Evolutionary conservation across 2,797 vertebrate genomes (phyloP), one percentile per base, ranked within the genome.

Genomic region (Thaleichthys pacificus): DNA sequence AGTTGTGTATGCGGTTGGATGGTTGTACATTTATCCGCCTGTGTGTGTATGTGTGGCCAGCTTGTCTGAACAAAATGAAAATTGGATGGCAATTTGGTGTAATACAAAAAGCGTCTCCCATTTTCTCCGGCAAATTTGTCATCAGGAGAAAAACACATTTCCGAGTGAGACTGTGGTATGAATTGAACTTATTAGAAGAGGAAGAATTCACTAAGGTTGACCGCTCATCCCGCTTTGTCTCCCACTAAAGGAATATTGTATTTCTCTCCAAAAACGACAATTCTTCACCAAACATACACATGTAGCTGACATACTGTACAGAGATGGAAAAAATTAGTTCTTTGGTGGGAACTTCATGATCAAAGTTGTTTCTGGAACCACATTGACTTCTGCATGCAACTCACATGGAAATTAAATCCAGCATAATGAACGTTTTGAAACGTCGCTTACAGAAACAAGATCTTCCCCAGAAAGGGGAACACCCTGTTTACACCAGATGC

Each of bases 41-140:
- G 19, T 12, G 63, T 15, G 22, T 51, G 47, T 5, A 15, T 54
- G 22, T 54, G 66, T 61, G 62, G 82, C 73, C 84, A 85, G 78
- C 76, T 77, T 78, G 49, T 80, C 71, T 81, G 80, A 83, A 81
- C 74, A 21, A 82, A 83, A 87, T 80, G 69, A 80, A 84, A 86
- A 84, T 72, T 78, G 74, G 77, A 86, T 82, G 80, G 71, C 80
- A 80, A 85, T 86, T 84, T 87, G 67, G 63, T 80, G 66, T 71
- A 70, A 79, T 61, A 81, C 67, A 84, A 84, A 76, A 61, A 78
- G 74, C 70, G 66, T 80, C 72, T 68, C 60, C 84, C 26, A 84
- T 86, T 73, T 77, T 78, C 71, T 66, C 71, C 75, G 26, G 79
- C 81, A 84, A 85, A 90, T 85, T 84, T 82, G 74, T 80, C 74